phyloP scores from a whole-genome alignment of 2,113 vertebrate species.

The Aspiorhynchus laticeps region DNA sequence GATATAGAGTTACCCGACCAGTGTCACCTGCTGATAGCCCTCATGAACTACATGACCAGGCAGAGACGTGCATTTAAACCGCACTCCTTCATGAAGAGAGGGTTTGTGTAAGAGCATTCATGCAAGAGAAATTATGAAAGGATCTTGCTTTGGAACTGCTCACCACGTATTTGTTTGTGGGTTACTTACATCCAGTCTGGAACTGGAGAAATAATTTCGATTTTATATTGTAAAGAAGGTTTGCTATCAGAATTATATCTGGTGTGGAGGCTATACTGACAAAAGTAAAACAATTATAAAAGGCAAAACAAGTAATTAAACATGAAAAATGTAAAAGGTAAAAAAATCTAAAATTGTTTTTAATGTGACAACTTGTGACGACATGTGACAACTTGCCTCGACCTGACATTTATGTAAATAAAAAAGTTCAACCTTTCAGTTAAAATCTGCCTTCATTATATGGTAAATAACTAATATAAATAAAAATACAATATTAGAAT shows the following conservation, averaged over 20 bases:
- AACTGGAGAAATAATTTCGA: not conserved
- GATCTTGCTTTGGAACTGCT: not conserved
- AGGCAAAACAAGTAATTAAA: no score
- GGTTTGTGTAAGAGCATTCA: not conserved
- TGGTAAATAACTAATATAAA: not conserved
- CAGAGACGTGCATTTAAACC: slow-evolving; percentile 16
- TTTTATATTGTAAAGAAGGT: not conserved
- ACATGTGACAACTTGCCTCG: not conserved
- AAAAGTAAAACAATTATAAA: no score
- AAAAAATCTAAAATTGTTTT: no score
- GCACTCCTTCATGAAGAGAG: not conserved
- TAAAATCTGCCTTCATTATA: not conserved
- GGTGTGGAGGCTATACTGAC: not conserved
- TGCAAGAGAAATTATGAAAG: not conserved
- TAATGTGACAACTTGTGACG: no score
- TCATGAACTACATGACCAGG: slow-evolving; percentile 6
- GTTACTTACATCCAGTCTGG: not conserved
- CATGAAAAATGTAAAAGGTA: no score
- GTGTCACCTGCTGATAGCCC: slow-evolving; percentile 24
- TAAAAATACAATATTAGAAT: not conserved
- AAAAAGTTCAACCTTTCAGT: no score
- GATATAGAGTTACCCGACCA: slow-evolving; percentile 43
- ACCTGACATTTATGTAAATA: not conserved
- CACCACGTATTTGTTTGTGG: not conserved
- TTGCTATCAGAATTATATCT: not conserved